These are phyloP conservation scores for Gyrodactylus salaris DNA, from an alignment of 1,140 invertebrate genomes.

Conservation along the genomic window DNA sequence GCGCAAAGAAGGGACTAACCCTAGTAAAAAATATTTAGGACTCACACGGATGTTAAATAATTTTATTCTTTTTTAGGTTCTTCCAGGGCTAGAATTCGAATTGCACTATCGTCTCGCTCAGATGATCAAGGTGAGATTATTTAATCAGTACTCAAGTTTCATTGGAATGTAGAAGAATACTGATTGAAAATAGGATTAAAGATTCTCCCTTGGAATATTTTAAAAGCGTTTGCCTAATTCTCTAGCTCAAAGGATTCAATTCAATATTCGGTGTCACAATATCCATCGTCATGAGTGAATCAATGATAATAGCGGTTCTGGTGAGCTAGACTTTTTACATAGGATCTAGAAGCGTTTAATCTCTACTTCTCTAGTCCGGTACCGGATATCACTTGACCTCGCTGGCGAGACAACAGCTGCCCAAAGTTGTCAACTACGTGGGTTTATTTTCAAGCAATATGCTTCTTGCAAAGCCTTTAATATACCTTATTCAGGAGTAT, in stretches of 20 bases:
- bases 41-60: neutral
- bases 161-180: too few relatives aligned
- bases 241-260: constrained; percentile 46
- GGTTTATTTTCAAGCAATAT: too few relatives aligned
- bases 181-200: too few relatives aligned
- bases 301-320: constrained; percentile 45
- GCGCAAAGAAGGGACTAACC: too few relatives aligned
- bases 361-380: constrained; percentile 6
- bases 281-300: constrained; percentile 52
- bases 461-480: too few relatives aligned
- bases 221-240: neutral
- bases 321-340: constrained; percentile 19
- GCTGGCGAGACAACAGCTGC: neutral
- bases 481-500: too few relatives aligned
- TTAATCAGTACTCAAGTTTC: too few relatives aligned
- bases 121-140: constrained; percentile 42
- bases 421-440: neutral
- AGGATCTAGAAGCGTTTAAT: constrained; percentile 9
- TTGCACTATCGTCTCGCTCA: constrained; percentile 55
- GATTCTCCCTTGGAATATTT: constrained; percentile 6
- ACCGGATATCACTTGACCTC: constrained; percentile 3
- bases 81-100: constrained; percentile 80
- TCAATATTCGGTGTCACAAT: constrained; percentile 46
- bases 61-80: constrained; percentile 13
- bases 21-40: neutral